These are phyloP conservation scores for Tetranychus cinnabarinus DNA, from an alignment of 1,140 invertebrate genomes.

Conservation along the genomic window DNA sequence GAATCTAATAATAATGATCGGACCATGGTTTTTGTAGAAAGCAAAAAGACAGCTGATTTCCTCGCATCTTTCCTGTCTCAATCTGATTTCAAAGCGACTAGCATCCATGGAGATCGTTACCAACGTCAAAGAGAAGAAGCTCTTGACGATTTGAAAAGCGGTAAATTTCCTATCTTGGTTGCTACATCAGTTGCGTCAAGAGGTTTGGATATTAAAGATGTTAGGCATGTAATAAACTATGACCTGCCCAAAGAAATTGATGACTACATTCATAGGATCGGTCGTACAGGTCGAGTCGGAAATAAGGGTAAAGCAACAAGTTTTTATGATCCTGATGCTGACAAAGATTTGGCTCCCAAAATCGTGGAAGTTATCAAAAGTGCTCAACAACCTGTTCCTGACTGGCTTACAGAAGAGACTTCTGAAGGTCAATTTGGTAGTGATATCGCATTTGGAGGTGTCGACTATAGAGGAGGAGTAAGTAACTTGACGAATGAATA, in stretches of 20 bases:
- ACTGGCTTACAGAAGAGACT: constrained; percentile 13
- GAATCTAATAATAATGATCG: constrained; percentile 24
- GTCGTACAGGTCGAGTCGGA: constrained; percentile 49
- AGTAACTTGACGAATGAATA: not conserved
- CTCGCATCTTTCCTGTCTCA: constrained; percentile 47
- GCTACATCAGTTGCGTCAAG: constrained; percentile 79
- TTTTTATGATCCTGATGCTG: constrained; percentile 49
- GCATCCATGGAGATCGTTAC: constrained; percentile 73
- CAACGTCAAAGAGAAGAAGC: constrained; percentile 74
- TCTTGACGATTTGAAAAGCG: constrained; percentile 49
- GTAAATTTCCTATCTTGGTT: constrained; percentile 47
- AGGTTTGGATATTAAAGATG: constrained; percentile 72
- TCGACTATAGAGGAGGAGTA: not conserved
- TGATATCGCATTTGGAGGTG: not conserved
- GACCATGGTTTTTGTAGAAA: constrained; percentile 69
- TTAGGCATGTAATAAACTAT: constrained; percentile 89
- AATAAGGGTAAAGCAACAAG: constrained; percentile 83
- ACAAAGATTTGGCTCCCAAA: constrained; percentile 32
- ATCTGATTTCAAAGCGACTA: constrained; percentile 43
- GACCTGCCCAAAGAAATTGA: constrained; percentile 84
- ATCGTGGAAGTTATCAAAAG: constrained; percentile 41
- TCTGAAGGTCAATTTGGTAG: not conserved
- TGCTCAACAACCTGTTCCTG: constrained; percentile 16
- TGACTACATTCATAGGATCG: constrained; percentile 91
- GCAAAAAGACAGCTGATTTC: constrained; percentile 68